These are phyloP conservation scores for Melanotaenia parkinsoni DNA, from an alignment of 2,797 vertebrate species.

Conservation along the genomic window DNA sequence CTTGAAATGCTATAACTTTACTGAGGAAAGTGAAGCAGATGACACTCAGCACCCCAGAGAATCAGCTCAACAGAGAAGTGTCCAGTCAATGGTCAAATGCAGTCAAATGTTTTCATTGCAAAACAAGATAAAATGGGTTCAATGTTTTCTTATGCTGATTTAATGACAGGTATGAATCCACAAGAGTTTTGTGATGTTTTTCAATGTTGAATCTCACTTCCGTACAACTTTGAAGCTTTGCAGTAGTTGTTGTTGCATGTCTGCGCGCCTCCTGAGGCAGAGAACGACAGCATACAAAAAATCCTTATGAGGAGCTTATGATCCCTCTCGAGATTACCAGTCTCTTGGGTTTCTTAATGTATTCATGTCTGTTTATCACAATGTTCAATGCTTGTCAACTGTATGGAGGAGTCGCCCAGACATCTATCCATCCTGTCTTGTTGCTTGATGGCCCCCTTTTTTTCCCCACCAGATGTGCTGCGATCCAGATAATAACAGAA, in stretches of 20 bases:
- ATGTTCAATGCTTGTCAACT: slow-evolving; percentile 55
- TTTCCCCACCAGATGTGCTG: slow-evolving; percentile 46
- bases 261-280: slow-evolving; percentile 52
- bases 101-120: background rate
- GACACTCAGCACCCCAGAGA: slow-evolving; percentile 25
- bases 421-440: slow-evolving; percentile 47
- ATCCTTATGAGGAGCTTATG: slow-evolving; percentile 69
- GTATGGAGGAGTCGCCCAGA: slow-evolving; percentile 50
- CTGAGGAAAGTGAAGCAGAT: slow-evolving; percentile 44
- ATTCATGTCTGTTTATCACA: slow-evolving; percentile 66
- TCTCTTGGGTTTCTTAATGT: slow-evolving; percentile 66
- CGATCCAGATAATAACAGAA: slow-evolving; percentile 69
- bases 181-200: slow-evolving; percentile 28
- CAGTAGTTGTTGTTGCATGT: slow-evolving; percentile 46
- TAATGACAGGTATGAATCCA: slow-evolving; percentile 32
- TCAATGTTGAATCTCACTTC: slow-evolving; percentile 27
- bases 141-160: slow-evolving; percentile 35
- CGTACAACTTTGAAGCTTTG: slow-evolving; percentile 60
- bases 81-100: slow-evolving; percentile 27
- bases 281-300: slow-evolving; percentile 58
- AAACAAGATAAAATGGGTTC: slow-evolving; percentile 1
- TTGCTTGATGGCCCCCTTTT: slow-evolving; percentile 45
- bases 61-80: slow-evolving; percentile 41
- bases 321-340: slow-evolving; percentile 66
- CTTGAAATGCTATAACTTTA: slow-evolving; percentile 57